These are phyloP conservation scores for Anguilla obscura DNA, from an alignment of 2,797 vertebrate genomes.

Conservation along the genomic window DNA sequence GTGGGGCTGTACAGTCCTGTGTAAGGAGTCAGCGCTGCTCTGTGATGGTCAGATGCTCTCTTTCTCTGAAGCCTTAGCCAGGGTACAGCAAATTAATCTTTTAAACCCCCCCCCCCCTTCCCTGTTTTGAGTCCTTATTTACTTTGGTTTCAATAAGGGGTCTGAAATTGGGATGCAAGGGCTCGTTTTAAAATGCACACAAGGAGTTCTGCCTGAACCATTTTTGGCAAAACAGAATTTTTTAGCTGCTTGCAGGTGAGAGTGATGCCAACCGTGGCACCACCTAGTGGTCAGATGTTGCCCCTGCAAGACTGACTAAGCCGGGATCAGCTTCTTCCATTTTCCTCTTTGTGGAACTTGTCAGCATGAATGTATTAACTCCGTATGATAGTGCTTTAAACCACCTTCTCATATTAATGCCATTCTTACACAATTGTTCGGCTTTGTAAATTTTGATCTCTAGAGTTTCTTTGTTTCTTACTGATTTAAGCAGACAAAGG, in stretches of 20 bases:
- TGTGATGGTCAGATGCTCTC: conserved; percentile 4
- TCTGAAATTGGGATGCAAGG: neutral
- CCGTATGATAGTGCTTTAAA: conserved; percentile 19
- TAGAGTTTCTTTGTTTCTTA: conserved; percentile 1
- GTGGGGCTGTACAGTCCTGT: neutral
- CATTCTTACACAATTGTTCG: neutral
- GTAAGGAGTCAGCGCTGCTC: neutral
- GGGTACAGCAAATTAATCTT: neutral
- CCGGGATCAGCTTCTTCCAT: neutral
- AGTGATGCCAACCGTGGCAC: neutral
- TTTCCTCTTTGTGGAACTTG: neutral
- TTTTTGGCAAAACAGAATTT: neutral
- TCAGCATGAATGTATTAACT: neutral
- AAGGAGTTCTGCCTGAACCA: neutral
- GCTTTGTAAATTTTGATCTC: neutral
- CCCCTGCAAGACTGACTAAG: conserved; percentile 1
- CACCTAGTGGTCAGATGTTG: conserved; percentile 12
- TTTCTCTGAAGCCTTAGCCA: conserved; percentile 19
- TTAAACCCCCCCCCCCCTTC: neutral
- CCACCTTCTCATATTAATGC: neutral
- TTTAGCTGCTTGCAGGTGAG: neutral
- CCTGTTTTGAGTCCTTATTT: neutral
- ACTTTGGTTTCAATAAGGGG: neutral
- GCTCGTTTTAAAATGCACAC: conserved; percentile 15
- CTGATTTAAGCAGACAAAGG: neutral